Percentiles rank a stretch among this genome's conserved stretches.
Conservation (phyloP, 2,113 vertebrate genomes). For the Syrmaticus mikado region DNA sequence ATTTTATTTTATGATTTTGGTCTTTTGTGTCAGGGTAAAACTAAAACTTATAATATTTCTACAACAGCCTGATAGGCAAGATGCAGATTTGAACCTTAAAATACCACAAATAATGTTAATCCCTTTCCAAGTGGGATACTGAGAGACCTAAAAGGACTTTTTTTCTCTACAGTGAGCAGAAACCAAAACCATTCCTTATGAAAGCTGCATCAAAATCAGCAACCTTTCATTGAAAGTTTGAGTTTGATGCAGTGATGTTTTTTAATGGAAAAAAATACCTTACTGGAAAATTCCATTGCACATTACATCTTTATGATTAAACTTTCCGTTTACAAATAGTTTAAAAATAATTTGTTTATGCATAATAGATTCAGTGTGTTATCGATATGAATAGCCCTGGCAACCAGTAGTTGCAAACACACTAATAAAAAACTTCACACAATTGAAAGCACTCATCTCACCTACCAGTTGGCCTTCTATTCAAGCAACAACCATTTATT, state of each 20-base stretch:
- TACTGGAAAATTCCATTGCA: neutral
- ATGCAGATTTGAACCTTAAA: neutral
- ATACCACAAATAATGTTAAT: neutral
- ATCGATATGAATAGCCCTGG: neutral
- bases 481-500: neutral
- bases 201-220: neutral
- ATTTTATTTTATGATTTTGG: neutral
- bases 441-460: neutral
- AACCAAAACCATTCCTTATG: neutral
- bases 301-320: neutral
- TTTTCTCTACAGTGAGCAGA: neutral
- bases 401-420: neutral
- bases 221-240: neutral
- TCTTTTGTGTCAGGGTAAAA: neutral
- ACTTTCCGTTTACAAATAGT: neutral
- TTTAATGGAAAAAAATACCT: neutral
- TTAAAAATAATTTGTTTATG: neutral
- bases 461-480: neutral
- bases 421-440: neutral
- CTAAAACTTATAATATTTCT: neutral
- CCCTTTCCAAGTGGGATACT: neutral
- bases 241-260: neutral
- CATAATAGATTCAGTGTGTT: neutral
- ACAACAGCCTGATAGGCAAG: neutral
- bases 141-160: neutral